phyloP scores from a whole-genome alignment of 2,113 vertebrate species.

The Amphilophus citrinellus region DNA sequence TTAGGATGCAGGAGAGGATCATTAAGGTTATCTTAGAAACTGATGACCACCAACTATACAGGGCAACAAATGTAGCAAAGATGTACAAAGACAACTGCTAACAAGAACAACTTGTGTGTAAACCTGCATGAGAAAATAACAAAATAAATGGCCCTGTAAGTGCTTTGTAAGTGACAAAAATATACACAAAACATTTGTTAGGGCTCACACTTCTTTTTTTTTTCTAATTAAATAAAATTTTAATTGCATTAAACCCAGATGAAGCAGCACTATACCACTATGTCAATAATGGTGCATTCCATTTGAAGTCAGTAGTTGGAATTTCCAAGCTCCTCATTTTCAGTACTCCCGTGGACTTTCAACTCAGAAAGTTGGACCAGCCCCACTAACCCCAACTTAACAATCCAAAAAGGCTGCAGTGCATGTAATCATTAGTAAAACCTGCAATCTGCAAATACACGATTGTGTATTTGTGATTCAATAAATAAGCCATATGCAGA shows the following conservation, averaged over 20 bases:
- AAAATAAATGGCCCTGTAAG: not conserved
- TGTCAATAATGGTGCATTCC: not conserved
- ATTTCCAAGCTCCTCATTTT: conserved; percentile 3
- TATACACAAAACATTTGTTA: not conserved
- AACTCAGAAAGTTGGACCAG: not conserved
- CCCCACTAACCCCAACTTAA: not conserved
- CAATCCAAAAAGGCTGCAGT: not conserved
- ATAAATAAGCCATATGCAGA: not conserved
- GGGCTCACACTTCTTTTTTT: not conserved
- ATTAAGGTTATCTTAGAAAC: not conserved
- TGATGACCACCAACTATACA: not conserved
- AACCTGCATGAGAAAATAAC: no score
- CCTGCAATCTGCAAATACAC: not conserved
- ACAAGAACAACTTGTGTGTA: not conserved
- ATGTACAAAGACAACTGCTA: not conserved
- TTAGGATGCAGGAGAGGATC: not conserved
- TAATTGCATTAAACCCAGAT: not conserved
- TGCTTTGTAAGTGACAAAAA: not conserved
- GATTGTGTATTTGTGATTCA: not conserved
- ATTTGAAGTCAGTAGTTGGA: not conserved
- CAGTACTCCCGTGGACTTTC: accelerated
- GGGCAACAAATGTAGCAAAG: not conserved
- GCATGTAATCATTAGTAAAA: not conserved
- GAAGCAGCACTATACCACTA: not conserved
- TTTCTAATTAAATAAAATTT: accelerated